Evolutionary conservation across 2,888 invertebrate species (phyloP), one percentile per base, ranked within the genome.

Genomic region (Pristionchus exspectatus): DNA sequence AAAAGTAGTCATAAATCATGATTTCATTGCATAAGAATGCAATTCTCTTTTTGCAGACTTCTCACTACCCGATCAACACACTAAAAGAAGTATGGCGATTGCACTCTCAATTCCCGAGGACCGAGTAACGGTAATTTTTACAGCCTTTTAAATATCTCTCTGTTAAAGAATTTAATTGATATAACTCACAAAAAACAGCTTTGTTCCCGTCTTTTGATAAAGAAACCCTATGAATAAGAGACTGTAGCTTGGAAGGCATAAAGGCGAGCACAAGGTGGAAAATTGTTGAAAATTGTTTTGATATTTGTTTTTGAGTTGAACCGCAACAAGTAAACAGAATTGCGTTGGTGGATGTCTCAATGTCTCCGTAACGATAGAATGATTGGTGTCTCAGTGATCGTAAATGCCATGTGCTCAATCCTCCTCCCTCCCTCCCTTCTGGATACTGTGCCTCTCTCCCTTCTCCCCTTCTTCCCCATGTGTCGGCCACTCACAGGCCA

Each of bases 11-110:
- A 38, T 16, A 77, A n/a, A 77, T 72, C n/a, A 72, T 27, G 72
- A 72, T 14, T 77, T 77, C 24, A 44, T 77, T 24, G 38, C 77
- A 27, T 24, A 38, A 77, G 0, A 33, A 18, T 74, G 74, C 16
- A 69, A n/a, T 30, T 69, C 2, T n/a, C 10, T 14, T 1, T 24
- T 88, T 94, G 87, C 91, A 92, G 89, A 91, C 90, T 14, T 92
- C 93, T 0, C 94, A 94, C 89, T 94, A 94, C 74, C 94, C 5
- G 94, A 94, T 90, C 92, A 92, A 69, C 91, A 91, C 72, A 91
- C 93, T n/a, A 93, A 94, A 72, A 86, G 89, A 50, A 91, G 90
- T 74, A 93, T 94, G 93, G 92, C 94, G 10, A 30, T 66, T 4
- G 88, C 87, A 24, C 83, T 94, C 38, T 92, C 92, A 38, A 91